These are phyloP conservation scores for Nymphicus hollandicus DNA, from an alignment of 2,113 vertebrate species.

Conservation along the genomic window DNA sequence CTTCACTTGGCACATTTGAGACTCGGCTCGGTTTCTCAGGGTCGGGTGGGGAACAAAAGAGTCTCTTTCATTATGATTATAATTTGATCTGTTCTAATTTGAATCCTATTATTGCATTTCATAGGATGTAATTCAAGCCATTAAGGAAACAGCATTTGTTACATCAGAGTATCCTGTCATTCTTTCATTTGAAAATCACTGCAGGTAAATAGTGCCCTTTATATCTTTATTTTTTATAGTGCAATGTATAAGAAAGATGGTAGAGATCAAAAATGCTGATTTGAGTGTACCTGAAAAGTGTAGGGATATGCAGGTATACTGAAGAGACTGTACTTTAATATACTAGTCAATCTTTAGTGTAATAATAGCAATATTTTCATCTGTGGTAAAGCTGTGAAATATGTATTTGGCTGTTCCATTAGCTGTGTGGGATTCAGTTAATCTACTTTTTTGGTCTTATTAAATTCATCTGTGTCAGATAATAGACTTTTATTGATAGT, in stretches of 20 bases:
- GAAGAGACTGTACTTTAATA: background rate
- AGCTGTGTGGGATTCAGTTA: background rate
- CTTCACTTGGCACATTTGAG: background rate
- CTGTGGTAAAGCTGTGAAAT: background rate
- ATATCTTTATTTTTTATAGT: background rate
- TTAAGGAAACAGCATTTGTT: conserved; percentile 96
- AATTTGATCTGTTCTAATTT: conserved; percentile 2
- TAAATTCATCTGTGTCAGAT: background rate
- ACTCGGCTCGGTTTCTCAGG: background rate
- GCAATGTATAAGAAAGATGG: background rate
- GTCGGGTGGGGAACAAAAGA: background rate
- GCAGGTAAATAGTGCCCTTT: conserved; percentile 79
- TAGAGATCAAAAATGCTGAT: background rate
- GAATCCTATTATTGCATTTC: conserved; percentile 33
- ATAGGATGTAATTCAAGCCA: conserved; percentile 97
- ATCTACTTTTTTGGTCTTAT: background rate
- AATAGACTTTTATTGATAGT: background rate
- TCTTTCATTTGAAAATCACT: conserved; percentile 98
- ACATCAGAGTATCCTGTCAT: conserved; percentile 95
- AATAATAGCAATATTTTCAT: background rate
- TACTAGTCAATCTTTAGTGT: background rate
- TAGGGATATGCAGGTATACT: background rate
- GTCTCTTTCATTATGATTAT: background rate
- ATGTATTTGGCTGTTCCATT: background rate
- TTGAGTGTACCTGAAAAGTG: background rate